These are phyloP conservation scores for Triplophysa siluroides DNA, from an alignment of 2,113 vertebrate species.

Conservation along the genomic window DNA sequence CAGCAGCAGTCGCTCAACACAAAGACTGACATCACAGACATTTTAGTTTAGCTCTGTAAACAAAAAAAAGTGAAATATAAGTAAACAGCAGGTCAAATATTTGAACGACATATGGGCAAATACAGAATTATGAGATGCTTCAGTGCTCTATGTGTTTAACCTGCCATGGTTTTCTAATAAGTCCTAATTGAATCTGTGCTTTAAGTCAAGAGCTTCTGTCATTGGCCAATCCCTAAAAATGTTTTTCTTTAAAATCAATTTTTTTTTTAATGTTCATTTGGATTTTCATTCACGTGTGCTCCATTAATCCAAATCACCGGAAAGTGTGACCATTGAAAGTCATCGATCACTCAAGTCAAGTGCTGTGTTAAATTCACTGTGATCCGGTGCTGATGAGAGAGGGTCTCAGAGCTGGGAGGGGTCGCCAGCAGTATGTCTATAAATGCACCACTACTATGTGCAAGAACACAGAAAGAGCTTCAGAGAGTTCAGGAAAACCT, in stretches of 20 bases:
- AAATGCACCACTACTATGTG: slow-evolving; percentile 44
- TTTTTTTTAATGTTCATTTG: neutral
- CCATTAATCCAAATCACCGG: neutral
- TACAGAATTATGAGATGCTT: neutral
- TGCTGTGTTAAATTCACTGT: slow-evolving; percentile 18
- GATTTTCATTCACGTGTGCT: neutral
- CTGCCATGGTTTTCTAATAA: neutral
- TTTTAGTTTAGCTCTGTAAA: neutral
- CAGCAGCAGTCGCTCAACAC: no score
- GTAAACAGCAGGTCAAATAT: neutral
- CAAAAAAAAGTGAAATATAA: neutral
- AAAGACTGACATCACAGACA: no score
- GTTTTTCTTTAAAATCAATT: no score
- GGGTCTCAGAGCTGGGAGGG: slow-evolving; percentile 35
- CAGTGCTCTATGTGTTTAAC: neutral
- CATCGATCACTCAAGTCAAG: slow-evolving; percentile 33
- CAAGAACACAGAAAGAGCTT: slow-evolving; percentile 27
- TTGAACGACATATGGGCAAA: neutral
- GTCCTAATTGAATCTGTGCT: neutral
- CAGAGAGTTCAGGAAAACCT: slow-evolving; percentile 14
- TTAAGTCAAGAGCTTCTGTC: neutral
- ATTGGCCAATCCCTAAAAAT: no score
- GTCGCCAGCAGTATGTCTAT: slow-evolving; percentile 46
- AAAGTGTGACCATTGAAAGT: neutral
- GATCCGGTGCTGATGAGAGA: neutral